Evolutionary conservation across 2,113 vertebrate genomes (phyloP), one percentile per base, ranked within the genome.

Genomic region (Sylvietta virens): DNA sequence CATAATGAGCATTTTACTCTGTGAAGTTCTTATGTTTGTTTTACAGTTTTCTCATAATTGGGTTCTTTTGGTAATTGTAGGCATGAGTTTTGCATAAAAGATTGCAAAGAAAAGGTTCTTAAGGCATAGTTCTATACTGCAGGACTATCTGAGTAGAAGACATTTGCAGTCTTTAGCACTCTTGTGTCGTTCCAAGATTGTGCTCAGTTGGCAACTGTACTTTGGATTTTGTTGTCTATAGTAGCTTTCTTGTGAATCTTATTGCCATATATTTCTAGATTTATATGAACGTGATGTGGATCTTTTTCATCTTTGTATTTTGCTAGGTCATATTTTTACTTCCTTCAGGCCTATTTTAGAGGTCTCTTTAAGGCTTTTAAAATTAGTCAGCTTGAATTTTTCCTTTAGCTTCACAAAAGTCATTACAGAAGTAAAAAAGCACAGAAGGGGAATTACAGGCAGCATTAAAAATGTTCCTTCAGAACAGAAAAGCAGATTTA

Each of bases 401-500:
- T 74, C 50, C 53, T 89, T 85, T 83, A 51, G 74, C 74, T 94
- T 90, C 67, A 81, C 33, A 60, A 54, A 91, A 97, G 91, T 95
- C 76, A 81, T 33, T 67, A 23, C 47, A 88, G 57, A 94, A 92
- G 33, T 85, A 70, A 80, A 60, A 92, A 88, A 64, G 54, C 48
- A 53, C 62, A 53, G 40, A 88, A 70, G 23, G 31, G 47, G 87
- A 87, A 80, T 72, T 87, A 89, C 54, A 90, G 50, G 57, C 90
- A 90, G 56, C 35, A 26, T 86, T 92, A 79, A 67, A 95, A 94
- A 79, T 72, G 73, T 86, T 88, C 88, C 57, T 90, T 69, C 73
- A 33, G 90, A 94, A 72, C 56, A 95, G 88, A 94, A 95, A 93
- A 89, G 81, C 67, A 92, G 65, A 91, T 93, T 93, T 94, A 89